Evolutionary conservation across 2,888 invertebrate genomes (phyloP), one percentile per base, ranked within the genome.

Genomic region (Frankliniella intonsa): DNA sequence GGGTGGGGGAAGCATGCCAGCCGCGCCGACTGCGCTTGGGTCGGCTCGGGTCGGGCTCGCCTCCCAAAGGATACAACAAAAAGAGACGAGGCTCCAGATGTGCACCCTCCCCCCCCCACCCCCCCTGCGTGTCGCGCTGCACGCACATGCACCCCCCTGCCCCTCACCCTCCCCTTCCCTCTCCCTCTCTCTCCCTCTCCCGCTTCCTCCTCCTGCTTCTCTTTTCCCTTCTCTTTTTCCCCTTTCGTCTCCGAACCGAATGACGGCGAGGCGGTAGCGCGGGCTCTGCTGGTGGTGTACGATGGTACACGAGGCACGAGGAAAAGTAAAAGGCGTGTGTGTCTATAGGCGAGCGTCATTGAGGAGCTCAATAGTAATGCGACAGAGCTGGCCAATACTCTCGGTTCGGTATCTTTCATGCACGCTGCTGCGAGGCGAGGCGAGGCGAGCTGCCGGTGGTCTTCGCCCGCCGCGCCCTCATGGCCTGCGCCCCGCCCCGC

Each of bases 61-160:
- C 38, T 76, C 69, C 69, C 69, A 76, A 76, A 76, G 69, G 69
- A 76, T 76, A 76, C 69, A 19, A 55, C 14, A 25, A 76, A 76
- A 76, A 76, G 25, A 55, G 55, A 55, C 14, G 55, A 12, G 17
- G 55, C 55, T 19, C 55, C 69, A 55, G 55, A 55, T 55, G 55
- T 14, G 55, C 55, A 55, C 55, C 55, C 14, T 12, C 14, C 14
- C 14, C 55, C 12, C 14, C 7, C 55, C 55, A 2, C 11, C 7
- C 55, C 11, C 55, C 14, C 17, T 55, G 55, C 55, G 55, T 55
- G 19, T 19, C 5, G 55, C 55, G 14, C n/a, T n/a, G n/a, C n/a
- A n/a, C n/a, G n/a, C n/a, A n/a, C n/a, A n/a, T n/a, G n/a, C n/a
- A n/a, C n/a, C n/a, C n/a, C n/a, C n/a, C n/a, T n/a, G n/a, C n/a